Evolutionary conservation across 2,888 invertebrate species (phyloP).

Genomic region (Acanthosepion pharaonis): DNA sequence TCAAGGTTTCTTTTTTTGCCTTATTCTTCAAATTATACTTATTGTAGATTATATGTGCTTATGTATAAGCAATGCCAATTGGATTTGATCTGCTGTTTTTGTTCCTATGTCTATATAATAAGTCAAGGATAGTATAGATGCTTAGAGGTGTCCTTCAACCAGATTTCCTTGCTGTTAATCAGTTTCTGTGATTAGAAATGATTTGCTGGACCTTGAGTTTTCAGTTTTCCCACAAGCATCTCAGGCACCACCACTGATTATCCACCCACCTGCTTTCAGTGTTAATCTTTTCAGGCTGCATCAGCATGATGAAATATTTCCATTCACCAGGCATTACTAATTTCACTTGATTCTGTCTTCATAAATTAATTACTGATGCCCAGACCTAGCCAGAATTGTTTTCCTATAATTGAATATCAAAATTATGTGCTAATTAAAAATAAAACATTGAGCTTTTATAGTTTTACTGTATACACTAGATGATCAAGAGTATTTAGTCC

Average conservation of each 20-base stretch:
- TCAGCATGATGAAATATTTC: neutral
- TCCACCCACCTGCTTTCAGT: neutral
- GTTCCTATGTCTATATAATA: neutral
- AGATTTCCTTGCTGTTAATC: conserved; percentile 33
- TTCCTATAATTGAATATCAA: neutral
- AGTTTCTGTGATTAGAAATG: conserved; percentile 13
- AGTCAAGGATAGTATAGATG: neutral
- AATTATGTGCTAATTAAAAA: no score
- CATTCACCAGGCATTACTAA: neutral
- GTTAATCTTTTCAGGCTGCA: neutral
- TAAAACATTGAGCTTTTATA: no score
- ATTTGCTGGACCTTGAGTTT: neutral
- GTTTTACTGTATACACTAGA: no score
- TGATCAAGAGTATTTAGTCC: no score
- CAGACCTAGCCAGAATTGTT: neutral
- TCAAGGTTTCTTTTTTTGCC: neutral
- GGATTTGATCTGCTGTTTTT: conserved; percentile 16
- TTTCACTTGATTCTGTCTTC: neutral
- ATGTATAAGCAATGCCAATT: neutral
- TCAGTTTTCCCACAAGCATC: neutral
- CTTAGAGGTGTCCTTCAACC: conserved; percentile 11
- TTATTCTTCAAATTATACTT: neutral
- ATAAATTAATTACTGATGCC: neutral
- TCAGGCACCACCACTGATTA: neutral
- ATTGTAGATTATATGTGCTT: neutral